Percentiles rank a stretch among this genome's conserved stretches.
These are phyloP conservation scores for Trisateles emortualis DNA, from an alignment of 2,888 invertebrate species.

Conservation along the genomic window DNA sequence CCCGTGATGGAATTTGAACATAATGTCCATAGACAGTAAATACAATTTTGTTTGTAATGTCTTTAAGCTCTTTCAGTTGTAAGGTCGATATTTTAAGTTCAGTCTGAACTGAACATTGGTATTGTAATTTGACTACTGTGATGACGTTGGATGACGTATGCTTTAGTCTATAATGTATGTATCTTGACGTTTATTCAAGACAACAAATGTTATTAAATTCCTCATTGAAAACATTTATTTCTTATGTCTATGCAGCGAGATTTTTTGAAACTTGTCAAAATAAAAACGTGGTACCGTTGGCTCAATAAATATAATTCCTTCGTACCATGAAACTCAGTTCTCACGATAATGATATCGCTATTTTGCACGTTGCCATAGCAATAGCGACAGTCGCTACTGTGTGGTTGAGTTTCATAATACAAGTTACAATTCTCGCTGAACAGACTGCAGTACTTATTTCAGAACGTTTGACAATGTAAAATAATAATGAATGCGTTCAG, in stretches of 20 bases:
- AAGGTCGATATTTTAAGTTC: slow-evolving; percentile 5
- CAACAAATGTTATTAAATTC: not conserved
- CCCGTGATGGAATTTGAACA: not conserved
- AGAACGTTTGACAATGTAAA: not conserved
- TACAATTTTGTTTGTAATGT: not conserved
- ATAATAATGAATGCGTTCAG: not conserved
- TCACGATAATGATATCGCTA: not conserved
- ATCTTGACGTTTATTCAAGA: not conserved
- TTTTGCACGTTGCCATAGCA: not conserved
- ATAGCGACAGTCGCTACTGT: not conserved
- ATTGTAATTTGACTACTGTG: slow-evolving; percentile 8
- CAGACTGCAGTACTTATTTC: not conserved
- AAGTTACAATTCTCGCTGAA: not conserved
- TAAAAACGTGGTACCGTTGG: not conserved
- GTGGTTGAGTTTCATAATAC: not conserved
- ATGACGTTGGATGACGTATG: slow-evolving; percentile 8
- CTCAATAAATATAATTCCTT: not conserved
- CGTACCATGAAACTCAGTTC: not conserved
- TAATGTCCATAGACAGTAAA: not conserved
- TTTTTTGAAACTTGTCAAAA: not conserved
- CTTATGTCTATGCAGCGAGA: not conserved
- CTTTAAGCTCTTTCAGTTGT: not conserved
- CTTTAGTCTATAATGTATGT: slow-evolving; percentile 3
- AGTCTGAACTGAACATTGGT: slow-evolving; percentile 11
- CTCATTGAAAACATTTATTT: not conserved